Conservation (phyloP, 2,797 vertebrate genomes). For the Microtus agrestis region DNA sequence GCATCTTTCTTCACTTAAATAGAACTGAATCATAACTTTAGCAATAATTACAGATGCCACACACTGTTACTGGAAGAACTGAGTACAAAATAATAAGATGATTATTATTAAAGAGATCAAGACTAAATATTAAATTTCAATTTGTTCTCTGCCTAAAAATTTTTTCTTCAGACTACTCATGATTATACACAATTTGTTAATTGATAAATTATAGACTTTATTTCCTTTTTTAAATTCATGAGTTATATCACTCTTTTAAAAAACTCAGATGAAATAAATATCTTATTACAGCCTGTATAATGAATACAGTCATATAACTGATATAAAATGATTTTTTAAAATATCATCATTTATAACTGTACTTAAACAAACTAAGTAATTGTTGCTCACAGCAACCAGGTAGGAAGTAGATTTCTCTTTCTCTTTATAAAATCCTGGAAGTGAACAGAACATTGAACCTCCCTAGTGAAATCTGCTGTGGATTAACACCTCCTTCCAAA, state of each 20-base stretch:
- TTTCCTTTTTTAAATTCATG: slow-evolving; percentile 10
- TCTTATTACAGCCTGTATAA: not conserved
- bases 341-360: not conserved
- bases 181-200: slow-evolving; percentile 55
- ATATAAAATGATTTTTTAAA: not conserved
- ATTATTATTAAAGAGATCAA: not conserved
- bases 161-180: not conserved
- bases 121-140: not conserved
- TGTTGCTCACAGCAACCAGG: not conserved
- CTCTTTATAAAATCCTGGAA: not conserved
- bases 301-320: not conserved
- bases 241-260: not conserved
- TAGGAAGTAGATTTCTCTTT: not conserved
- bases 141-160: not conserved
- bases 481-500: not conserved
- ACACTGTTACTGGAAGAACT: not conserved
- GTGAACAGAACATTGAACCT: slow-evolving; percentile 1
- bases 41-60: not conserved
- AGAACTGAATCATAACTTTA: slow-evolving; percentile 14
- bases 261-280: slow-evolving; percentile 23
- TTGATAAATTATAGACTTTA: not conserved
- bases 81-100: not conserved
- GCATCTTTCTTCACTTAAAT: not conserved
- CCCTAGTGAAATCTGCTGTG: not conserved
- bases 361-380: not conserved